A percentile compares a stretch with the other conserved stretches of the same genome.
Conservation (phyloP, 2,113 vertebrate genomes). For the Phalacrocorax pelagicus region DNA sequence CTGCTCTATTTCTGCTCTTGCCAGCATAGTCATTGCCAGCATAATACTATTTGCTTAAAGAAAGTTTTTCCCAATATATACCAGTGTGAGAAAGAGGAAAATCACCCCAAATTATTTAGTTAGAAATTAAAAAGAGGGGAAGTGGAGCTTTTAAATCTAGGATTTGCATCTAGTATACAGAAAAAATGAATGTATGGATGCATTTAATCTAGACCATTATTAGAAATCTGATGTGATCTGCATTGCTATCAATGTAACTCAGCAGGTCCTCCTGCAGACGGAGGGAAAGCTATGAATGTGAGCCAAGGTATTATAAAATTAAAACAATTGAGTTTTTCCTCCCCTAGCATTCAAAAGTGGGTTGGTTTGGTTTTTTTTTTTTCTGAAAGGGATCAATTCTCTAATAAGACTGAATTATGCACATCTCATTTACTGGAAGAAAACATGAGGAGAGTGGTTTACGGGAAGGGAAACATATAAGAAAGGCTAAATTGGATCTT, state of each 20-base stretch:
- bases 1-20: neutral
- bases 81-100: neutral
- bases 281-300: neutral
- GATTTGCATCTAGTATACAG: neutral
- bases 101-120: neutral
- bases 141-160: neutral
- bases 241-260: neutral
- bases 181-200: neutral
- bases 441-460: conserved; percentile 36
- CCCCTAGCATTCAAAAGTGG: neutral
- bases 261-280: neutral
- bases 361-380: neutral
- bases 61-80: neutral
- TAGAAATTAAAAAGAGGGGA: neutral
- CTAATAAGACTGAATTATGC: conserved; percentile 33
- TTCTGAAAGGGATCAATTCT: conserved; percentile 17
- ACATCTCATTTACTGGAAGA: conserved; percentile 51
- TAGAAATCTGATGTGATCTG: neutral
- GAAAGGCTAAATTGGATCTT: conserved; percentile 40
- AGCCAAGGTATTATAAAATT: neutral
- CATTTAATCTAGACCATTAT: neutral
- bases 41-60: neutral
- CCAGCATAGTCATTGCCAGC: neutral
- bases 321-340: neutral
- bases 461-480: neutral